Conservation (phyloP, 2,797 vertebrate species). For the Crocodylus rhombifer region DNA sequence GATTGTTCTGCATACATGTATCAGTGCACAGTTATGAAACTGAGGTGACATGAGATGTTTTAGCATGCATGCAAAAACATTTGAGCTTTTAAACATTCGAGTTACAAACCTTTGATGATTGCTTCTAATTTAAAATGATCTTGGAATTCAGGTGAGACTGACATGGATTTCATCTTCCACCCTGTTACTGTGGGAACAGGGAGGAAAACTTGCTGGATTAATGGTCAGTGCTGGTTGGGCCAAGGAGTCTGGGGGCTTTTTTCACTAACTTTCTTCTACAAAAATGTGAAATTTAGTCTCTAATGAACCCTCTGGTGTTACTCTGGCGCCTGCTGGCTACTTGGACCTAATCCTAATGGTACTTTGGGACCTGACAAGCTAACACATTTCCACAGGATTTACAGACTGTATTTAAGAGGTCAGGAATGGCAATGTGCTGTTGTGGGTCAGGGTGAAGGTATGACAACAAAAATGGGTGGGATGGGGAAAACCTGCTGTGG, state of each 20-base stretch:
- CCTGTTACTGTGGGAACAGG: not conserved
- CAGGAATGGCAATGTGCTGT: not conserved
- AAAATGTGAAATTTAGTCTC: not conserved
- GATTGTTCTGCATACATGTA: not conserved
- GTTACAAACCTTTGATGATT: not conserved
- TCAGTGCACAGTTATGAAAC: not conserved
- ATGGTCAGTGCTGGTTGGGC: not conserved
- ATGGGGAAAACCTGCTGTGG: constrained; percentile 12
- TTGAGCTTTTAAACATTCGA: not conserved
- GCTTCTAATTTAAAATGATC: not conserved
- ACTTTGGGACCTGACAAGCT: accelerated
- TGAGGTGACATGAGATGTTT: no score
- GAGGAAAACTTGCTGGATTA: not conserved
- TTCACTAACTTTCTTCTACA: not conserved
- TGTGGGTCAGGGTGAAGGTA: not conserved
- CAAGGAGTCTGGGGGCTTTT: not conserved
- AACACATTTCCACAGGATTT: not conserved
- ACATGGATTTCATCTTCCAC: not conserved
- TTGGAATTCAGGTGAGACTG: not conserved
- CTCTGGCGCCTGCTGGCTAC: not conserved
- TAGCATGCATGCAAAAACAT: not conserved
- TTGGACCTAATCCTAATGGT: not conserved
- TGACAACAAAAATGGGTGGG: not conserved
- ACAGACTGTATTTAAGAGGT: not conserved
- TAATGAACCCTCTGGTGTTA: not conserved